phyloP scores from a whole-genome alignment of 23 tunicate genomes.

The Styela plicata region DNA sequence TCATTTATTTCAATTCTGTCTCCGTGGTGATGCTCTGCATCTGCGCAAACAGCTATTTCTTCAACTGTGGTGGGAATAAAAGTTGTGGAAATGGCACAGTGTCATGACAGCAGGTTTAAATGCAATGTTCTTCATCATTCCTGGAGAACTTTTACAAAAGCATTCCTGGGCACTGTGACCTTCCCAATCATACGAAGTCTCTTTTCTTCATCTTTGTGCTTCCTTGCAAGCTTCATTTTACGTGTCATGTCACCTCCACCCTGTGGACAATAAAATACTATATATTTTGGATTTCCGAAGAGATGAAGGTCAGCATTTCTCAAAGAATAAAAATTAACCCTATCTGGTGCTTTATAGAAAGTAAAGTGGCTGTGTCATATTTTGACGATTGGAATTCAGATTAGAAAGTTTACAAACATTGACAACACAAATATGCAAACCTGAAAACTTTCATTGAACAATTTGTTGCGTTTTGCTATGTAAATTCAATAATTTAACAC shows the following conservation, averaged over 20 bases:
- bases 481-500: too few species aligned
- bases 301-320: too few species aligned
- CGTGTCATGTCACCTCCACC: conserved; percentile 80
- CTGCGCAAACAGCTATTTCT: conserved; percentile 76
- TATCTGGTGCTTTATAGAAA: too few species aligned
- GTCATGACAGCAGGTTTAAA: background rate
- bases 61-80: background rate
- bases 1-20: conserved; percentile 77
- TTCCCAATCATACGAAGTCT: conserved; percentile 44
- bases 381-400: too few species aligned
- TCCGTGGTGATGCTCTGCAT: conserved; percentile 66
- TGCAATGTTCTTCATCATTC: background rate
- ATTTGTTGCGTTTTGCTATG: too few species aligned
- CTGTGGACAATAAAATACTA: too few species aligned
- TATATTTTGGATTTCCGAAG: too few species aligned
- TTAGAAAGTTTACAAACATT: too few species aligned
- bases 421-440: too few species aligned
- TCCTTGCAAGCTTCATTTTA: conserved; percentile 57
- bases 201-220: conserved; percentile 55
- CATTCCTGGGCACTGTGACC: conserved; percentile 55
- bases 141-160: conserved; percentile 61
- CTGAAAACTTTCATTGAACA: too few species aligned
- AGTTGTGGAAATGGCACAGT: background rate
- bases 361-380: too few species aligned
- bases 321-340: too few species aligned